These are phyloP conservation scores for Drosophila mimetica DNA, from an alignment of 2,888 invertebrate genomes.

Conservation along the genomic window DNA sequence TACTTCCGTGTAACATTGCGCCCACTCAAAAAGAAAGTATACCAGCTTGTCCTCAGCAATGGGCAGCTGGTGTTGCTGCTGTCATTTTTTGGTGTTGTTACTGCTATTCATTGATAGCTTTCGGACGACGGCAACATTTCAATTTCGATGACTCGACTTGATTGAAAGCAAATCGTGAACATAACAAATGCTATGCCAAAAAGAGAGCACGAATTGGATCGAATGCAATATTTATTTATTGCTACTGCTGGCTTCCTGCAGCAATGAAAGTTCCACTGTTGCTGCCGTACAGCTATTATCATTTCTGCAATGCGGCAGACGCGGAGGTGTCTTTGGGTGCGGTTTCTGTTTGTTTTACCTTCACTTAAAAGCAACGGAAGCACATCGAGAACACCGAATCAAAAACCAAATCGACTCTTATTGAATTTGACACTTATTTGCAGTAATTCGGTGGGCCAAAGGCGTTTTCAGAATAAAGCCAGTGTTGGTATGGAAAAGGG, in stretches of 20 bases:
- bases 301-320: conserved; percentile 13
- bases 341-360: conserved; percentile 60
- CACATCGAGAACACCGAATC: conserved; percentile 13
- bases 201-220: conserved; percentile 6
- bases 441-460: no score
- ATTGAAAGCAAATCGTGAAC: conserved; percentile 32
- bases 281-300: conserved; percentile 34
- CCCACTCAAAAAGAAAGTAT: conserved; percentile 31
- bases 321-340: conserved; percentile 8
- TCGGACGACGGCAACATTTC: conserved; percentile 31
- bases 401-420: conserved; percentile 42
- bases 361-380: conserved; percentile 51
- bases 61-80: conserved; percentile 16
- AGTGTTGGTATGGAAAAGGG: not conserved
- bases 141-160: conserved; percentile 35
- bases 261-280: conserved; percentile 46
- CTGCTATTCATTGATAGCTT: conserved; percentile 10
- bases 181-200: conserved; percentile 30
- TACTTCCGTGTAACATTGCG: conserved; percentile 11
- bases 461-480: conserved; percentile 22
- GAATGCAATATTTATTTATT: conserved; percentile 34
- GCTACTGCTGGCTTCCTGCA: conserved; percentile 33
- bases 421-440: no score
- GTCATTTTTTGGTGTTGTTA: not conserved
- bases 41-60: conserved; percentile 26